Percentiles rank a stretch among this genome's conserved stretches.
Conservation (phyloP, 2,797 vertebrate genomes). For the Pseudocheirus occidentalis region DNA sequence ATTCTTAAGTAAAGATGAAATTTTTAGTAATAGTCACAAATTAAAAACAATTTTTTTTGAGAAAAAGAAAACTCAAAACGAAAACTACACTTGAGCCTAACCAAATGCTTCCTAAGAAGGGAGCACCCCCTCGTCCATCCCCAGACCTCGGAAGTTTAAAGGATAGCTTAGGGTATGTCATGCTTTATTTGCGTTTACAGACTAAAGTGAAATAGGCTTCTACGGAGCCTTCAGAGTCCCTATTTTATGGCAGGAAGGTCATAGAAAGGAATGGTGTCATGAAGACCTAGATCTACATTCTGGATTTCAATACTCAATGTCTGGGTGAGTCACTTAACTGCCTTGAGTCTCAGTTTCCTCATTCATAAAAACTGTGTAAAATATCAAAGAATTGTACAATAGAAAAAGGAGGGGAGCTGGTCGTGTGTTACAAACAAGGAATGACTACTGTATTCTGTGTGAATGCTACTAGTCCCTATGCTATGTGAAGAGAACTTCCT, state of each 20-base stretch:
- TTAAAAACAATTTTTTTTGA: neutral
- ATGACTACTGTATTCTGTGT: neutral
- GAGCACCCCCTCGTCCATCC: accelerated
- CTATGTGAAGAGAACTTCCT: neutral
- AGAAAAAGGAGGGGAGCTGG: neutral
- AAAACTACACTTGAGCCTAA: neutral
- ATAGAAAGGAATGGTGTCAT: neutral
- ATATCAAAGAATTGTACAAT: neutral
- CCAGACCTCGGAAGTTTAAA: neutral
- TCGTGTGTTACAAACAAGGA: neutral
- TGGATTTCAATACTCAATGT: neutral
- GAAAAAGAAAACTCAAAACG: neutral
- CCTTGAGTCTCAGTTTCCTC: neutral
- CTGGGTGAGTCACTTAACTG: neutral
- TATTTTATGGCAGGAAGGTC: neutral
- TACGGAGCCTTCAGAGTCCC: neutral
- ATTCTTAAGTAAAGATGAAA: neutral
- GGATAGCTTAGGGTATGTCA: neutral
- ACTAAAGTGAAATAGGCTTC: neutral
- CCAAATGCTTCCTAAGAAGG: neutral
- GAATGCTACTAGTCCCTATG: neutral
- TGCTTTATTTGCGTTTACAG: neutral
- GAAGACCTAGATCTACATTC: neutral
- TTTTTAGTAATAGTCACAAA: neutral
- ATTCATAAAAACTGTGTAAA: neutral